Evolutionary conservation across 1,140 invertebrate genomes (phyloP), one percentile per base, ranked within the genome.

Genomic region (Pseudachorutes palmiensis): DNA sequence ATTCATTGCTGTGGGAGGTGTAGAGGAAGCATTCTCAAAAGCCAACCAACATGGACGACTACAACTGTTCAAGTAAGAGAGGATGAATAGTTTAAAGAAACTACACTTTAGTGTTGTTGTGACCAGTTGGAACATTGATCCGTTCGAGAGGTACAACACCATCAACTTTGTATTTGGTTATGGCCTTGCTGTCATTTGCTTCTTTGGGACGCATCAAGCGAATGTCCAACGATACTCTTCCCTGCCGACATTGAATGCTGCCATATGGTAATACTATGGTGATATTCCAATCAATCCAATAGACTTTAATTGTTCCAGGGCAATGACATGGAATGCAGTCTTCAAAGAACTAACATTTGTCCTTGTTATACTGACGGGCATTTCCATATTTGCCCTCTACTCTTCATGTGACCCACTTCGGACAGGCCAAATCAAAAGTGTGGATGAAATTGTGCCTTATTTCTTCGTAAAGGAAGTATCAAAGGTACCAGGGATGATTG

Each of bases 191-290:
- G 79, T 79, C 76, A 73, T 82, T 1, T 76, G 77, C 31, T 76
- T 81, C n/a, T 82, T 79, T 74, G 81, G 80, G 1, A 78, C 79
- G 16, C 82, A 82, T 71, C 82, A 83, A 73, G 77, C 81, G 0
- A 79, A 81, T 73, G 78, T 83, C 3, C 82, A 83, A 69, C 68
- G 82, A 65, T 80, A 79, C 31, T 75, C 72, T 31, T 72, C 72
- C 33, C 61, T 75, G 0, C 66, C 66, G 16, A 67, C 66, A 16
- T 30, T 68, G 26, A 63, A 32, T 49, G 28, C 57, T 36, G 72
- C 68, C 5, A 66, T 31, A 3, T 30, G 22, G 32, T 33, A 60
- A 26, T 3, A 12, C n/a, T 26, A 5, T 41, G 16, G 12, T 30
- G 22, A 28, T 61, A 12, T 61, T 65, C 24, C 2, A 62, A 65